Conservation (phyloP, 2,797 vertebrate genomes). For the Prionace glauca region DNA sequence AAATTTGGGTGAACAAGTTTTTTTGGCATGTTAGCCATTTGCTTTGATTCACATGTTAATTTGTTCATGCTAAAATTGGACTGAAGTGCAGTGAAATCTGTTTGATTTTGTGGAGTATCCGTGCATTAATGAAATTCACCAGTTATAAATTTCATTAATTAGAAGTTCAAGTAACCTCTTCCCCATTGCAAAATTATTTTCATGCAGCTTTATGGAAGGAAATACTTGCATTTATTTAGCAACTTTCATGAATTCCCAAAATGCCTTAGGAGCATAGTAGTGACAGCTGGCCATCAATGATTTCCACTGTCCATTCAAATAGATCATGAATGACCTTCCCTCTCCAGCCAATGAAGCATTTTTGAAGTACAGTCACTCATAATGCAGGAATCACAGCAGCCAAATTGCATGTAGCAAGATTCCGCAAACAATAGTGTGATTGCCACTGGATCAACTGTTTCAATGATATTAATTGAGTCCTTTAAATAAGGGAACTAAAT, state of each 20-base stretch:
- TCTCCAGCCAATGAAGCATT: not conserved
- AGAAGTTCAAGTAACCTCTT: not conserved
- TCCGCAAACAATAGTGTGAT: not conserved
- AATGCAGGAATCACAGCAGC: not conserved
- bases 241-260: not conserved
- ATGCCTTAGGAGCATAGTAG: not conserved
- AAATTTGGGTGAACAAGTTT: not conserved
- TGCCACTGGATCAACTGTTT: not conserved
- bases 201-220: not conserved
- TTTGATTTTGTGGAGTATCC: not conserved
- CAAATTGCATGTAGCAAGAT: not conserved
- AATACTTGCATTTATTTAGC: not conserved
- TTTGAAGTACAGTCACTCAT: not conserved
- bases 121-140: not conserved
- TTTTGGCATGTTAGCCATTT: not conserved
- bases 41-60: not conserved
- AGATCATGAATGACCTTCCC: not conserved
- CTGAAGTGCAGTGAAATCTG: not conserved
- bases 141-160: not conserved
- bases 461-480: not conserved
- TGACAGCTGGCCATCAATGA: not conserved
- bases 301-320: not conserved
- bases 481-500: too few species aligned
- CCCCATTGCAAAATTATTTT: not conserved
- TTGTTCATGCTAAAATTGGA: not conserved